Evolutionary conservation across 2,888 invertebrate genomes (phyloP), one percentile per base, ranked within the genome.

Genomic region (Chromoteleia sp.): DNA sequence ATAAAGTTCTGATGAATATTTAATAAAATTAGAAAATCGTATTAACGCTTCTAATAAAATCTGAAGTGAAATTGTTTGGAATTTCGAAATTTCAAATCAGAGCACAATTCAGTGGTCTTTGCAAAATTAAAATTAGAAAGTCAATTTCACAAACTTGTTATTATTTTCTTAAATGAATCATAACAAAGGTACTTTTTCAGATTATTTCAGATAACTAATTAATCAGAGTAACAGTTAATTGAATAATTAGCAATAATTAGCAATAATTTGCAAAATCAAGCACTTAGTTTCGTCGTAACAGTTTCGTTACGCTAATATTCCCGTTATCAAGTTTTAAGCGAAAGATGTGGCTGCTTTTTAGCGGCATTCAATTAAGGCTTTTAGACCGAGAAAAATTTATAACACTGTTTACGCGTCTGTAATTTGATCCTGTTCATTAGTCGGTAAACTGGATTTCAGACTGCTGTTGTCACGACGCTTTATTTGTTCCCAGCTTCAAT

Each of bases 401-500:
- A 86, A 85, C 81, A 85, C 84, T 89, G 88, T 89, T 89, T 89
- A 88, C 88, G 85, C 81, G 71, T 83, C 81, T 75, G 77, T 80
- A 84, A 84, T 80, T 83, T 78, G 74, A 73, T 74, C 59, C 68
- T 71, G 61, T 68, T 81, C 83, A 83, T 85, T 88, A 85, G 86
- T 84, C 75, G 78, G 84, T 41, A 56, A 54, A 73, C 65, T 67
- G 48, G 45, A 73, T 39, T 58, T 71, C 33, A 45, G 21, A 39
- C 8, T 45, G 33, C 33, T n/a, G 19, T 29, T 54, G 48, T 45
- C 39, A 41, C 54, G 29, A 41, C 43, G 50, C 50, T 71, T 70
- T 71, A 71, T 71, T 71, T 71, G 71, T 71, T 39, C 30, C 14
- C 50, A 25, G 14, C 59, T 58, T 58, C 58, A 70, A 45, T 56